These are phyloP conservation scores for Halcyon leucocephala DNA, from an alignment of 2,797 vertebrate genomes.

Conservation along the genomic window DNA sequence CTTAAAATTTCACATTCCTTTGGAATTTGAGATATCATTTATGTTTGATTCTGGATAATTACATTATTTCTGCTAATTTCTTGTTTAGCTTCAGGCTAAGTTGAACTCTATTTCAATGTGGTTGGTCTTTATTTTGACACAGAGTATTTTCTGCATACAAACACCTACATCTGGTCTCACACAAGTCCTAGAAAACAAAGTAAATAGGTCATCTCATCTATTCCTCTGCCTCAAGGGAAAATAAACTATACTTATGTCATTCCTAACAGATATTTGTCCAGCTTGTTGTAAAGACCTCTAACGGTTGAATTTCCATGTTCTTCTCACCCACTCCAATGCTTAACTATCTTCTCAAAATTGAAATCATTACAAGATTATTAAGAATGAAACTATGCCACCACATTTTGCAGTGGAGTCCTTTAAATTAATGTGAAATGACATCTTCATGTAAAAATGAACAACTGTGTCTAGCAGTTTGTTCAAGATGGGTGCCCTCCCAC, in stretches of 20 bases:
- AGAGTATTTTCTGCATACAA: background rate
- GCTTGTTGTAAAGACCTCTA: background rate
- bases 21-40: background rate
- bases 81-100: background rate
- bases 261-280: constrained; percentile 4
- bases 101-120: background rate
- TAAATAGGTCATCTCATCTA: constrained; percentile 19
- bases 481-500: background rate
- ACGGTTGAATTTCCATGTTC: background rate
- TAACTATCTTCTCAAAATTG: constrained; percentile 5
- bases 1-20: background rate
- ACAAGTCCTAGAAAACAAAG: background rate
- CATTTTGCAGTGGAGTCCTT: background rate
- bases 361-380: background rate
- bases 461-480: background rate
- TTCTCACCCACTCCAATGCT: background rate
- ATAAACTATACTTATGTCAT: background rate
- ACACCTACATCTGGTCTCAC: background rate
- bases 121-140: background rate
- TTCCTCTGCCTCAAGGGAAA: constrained; percentile 9
- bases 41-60: background rate
- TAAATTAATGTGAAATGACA: constrained; percentile 45
- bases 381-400: background rate
- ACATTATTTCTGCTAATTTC: background rate
- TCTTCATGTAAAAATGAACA: constrained; percentile 32